phyloP scores from a whole-genome alignment of 1,140 invertebrate genomes.

The Pristionchus pacificus region DNA sequence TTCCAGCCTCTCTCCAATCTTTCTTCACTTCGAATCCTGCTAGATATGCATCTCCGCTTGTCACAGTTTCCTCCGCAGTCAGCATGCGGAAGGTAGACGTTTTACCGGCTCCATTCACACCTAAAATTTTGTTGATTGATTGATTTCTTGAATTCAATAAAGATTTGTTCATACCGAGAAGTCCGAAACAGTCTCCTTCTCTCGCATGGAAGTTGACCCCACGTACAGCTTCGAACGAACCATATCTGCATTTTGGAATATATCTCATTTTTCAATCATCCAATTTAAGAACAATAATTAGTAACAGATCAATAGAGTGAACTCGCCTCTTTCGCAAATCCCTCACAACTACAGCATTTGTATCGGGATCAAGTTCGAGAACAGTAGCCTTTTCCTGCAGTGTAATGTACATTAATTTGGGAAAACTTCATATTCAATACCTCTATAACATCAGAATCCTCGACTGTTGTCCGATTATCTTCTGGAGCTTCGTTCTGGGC shows the following conservation, averaged over 20 bases:
- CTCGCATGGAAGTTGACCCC: conserved; percentile 23
- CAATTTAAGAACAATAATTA: too few relatives aligned
- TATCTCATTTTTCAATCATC: not conserved
- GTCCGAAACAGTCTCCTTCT: conserved; percentile 20
- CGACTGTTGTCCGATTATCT: conserved; percentile 7
- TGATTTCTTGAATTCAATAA: not conserved
- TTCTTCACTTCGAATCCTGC: conserved; percentile 55
- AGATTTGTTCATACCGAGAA: conserved; percentile 13
- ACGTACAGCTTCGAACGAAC: conserved; percentile 26
- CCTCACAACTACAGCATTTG: conserved; percentile 20
- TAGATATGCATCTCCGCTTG: conserved; percentile 64
- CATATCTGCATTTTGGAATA: conserved; percentile 9
- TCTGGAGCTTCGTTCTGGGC: not conserved
- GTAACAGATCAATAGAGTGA: too few relatives aligned
- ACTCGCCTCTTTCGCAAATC: conserved; percentile 19
- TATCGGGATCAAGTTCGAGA: too few relatives aligned
- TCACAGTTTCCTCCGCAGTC: conserved; percentile 71
- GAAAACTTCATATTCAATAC: conserved; percentile 28
- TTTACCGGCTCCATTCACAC: conserved; percentile 58
- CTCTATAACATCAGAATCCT: conserved; percentile 21
- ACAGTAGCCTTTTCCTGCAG: not conserved
- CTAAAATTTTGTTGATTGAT: conserved; percentile 4
- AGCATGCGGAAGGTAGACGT: conserved; percentile 68
- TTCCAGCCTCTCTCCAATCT: not conserved
- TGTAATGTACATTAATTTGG: too few relatives aligned